Percentiles rank a stretch among this genome's conserved stretches.
These are phyloP conservation scores for Chiloscyllium plagiosum DNA, from an alignment of 2,113 vertebrate species.

Conservation along the genomic window DNA sequence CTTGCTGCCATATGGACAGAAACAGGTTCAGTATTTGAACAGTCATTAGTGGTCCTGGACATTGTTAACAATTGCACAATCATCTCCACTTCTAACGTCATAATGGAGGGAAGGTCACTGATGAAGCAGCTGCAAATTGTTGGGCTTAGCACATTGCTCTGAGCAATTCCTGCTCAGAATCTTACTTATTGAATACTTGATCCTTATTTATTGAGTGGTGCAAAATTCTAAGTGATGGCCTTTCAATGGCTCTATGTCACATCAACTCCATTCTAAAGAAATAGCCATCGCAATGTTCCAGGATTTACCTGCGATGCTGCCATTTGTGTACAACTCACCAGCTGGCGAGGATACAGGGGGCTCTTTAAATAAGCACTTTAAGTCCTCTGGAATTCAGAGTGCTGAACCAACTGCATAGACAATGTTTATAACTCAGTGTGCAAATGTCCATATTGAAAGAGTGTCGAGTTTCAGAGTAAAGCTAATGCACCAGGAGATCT, in stretches of 20 bases:
- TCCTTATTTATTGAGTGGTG: neutral
- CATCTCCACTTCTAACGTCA: too few relatives aligned
- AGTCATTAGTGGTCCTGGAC: too few relatives aligned
- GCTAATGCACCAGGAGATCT: neutral
- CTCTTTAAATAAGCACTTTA: neutral
- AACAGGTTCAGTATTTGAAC: too few relatives aligned
- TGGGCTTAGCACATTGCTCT: too few relatives aligned
- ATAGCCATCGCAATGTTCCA: neutral
- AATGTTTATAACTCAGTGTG: neutral
- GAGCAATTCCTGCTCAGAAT: too few relatives aligned
- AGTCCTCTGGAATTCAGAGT: neutral
- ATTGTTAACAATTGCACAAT: too few relatives aligned
- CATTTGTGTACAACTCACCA: neutral
- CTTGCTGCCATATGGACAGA: too few relatives aligned
- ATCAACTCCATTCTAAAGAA: neutral
- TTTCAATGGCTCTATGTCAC: neutral
- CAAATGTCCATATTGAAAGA: neutral
- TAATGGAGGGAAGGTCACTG: too few relatives aligned
- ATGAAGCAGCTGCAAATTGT: too few relatives aligned
- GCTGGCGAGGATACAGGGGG: too few relatives aligned
- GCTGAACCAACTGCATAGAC: neutral
- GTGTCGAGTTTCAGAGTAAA: neutral
- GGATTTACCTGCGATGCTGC: neutral
- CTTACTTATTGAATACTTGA: neutral
- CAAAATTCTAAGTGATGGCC: neutral